Conservation (phyloP, 2,113 vertebrate genomes). For the Channa maculata region DNA sequence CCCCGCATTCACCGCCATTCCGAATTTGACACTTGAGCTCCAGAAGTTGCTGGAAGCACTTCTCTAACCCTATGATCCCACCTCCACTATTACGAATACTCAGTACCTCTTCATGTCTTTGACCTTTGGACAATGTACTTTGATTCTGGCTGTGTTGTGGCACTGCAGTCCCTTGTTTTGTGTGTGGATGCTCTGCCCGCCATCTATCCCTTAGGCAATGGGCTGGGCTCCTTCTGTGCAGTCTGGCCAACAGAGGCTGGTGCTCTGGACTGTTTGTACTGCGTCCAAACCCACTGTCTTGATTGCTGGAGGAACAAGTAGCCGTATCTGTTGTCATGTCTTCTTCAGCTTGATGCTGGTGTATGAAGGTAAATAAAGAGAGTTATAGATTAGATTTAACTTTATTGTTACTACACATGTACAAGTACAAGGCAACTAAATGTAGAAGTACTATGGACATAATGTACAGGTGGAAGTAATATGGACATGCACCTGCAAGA, state of each 20-base stretch:
- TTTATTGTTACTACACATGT: too few relatives aligned
- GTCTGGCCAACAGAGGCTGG: slow-evolving; percentile 81
- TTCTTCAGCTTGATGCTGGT: slow-evolving; percentile 80
- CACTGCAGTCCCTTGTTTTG: slow-evolving; percentile 30
- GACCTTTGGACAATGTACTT: slow-evolving; percentile 75
- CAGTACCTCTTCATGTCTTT: slow-evolving; percentile 62
- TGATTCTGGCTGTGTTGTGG: slow-evolving; percentile 74
- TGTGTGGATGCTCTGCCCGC: slow-evolving; percentile 77
- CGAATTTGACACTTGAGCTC: slow-evolving; percentile 95
- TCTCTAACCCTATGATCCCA: slow-evolving; percentile 78
- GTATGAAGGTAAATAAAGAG: slow-evolving; percentile 19
- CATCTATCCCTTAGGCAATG: slow-evolving; percentile 78
- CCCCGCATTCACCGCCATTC: slow-evolving; percentile 89
- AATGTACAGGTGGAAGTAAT: too few relatives aligned
- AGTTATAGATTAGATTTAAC: not conserved
- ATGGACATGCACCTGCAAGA: too few relatives aligned
- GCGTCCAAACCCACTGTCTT: slow-evolving; percentile 90
- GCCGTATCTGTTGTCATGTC: slow-evolving; percentile 92
- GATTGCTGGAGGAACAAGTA: slow-evolving; percentile 92
- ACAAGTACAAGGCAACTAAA: too few relatives aligned
- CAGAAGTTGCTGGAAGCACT: slow-evolving; percentile 90
- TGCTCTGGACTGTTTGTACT: slow-evolving; percentile 90
- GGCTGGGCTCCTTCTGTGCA: slow-evolving; percentile 74
- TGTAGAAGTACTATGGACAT: too few relatives aligned
- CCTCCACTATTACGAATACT: slow-evolving; percentile 60